These are phyloP conservation scores for Chymomyza amoena DNA, from an alignment of 2,888 invertebrate species.

Conservation along the genomic window DNA sequence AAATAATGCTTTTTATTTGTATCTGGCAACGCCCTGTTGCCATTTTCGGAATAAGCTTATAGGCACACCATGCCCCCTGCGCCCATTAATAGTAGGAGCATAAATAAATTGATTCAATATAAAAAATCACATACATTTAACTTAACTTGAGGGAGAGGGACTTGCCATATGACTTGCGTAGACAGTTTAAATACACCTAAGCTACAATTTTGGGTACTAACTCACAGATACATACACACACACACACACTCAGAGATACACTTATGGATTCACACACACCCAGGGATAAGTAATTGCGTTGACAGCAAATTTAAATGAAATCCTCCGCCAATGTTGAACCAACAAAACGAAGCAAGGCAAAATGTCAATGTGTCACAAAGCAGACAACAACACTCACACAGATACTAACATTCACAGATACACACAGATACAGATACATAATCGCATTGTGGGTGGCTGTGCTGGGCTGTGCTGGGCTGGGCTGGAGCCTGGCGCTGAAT, in stretches of 20 bases:
- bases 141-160: slow-evolving; percentile 15
- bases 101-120: slow-evolving; percentile 62
- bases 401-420: neutral
- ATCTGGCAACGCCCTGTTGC: too few relatives aligned
- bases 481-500: neutral
- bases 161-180: slow-evolving; percentile 4
- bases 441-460: slow-evolving; percentile 9
- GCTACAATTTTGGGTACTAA: slow-evolving; percentile 7
- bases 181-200: slow-evolving; percentile 4
- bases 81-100: neutral
- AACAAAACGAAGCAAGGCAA: neutral
- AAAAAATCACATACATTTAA: slow-evolving; percentile 35
- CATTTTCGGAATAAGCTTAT: too few relatives aligned
- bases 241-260: slow-evolving; percentile 6
- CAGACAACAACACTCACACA: slow-evolving; percentile 42
- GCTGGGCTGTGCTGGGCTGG: neutral
- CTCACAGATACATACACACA: slow-evolving; percentile 8
- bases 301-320: slow-evolving; percentile 74
- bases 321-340: slow-evolving; percentile 30
- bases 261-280: neutral
- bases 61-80: too few relatives aligned
- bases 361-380: slow-evolving; percentile 59
- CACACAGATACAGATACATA: neutral
- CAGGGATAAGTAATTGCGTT: slow-evolving; percentile 55
- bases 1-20: too few relatives aligned